Percentiles rank a stretch among this genome's conserved stretches.
These are phyloP conservation scores for Heliconius cydno DNA, from an alignment of 2,888 invertebrate genomes.

Conservation along the genomic window DNA sequence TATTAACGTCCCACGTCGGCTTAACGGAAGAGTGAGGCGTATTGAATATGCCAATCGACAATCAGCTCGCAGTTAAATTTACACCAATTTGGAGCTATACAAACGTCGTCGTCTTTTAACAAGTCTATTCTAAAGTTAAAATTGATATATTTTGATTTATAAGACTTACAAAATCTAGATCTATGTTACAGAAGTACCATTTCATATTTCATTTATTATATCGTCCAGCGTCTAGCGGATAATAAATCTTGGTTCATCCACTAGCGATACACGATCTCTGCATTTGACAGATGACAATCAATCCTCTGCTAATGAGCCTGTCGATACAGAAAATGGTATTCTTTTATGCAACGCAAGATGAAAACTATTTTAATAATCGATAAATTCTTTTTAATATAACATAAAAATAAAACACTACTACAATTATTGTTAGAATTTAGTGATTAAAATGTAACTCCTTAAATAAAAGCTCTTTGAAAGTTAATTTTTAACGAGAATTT, in stretches of 20 bases:
- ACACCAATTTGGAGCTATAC: slow-evolving; percentile 46
- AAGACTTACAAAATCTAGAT: not conserved
- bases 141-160: not conserved
- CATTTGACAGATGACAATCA: slow-evolving; percentile 37
- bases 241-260: slow-evolving; percentile 25
- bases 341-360: slow-evolving; percentile 3
- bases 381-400: not conserved
- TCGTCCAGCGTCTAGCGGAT: slow-evolving; percentile 16
- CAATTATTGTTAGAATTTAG: not conserved
- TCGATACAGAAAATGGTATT: slow-evolving; percentile 28
- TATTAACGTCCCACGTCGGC: slow-evolving; percentile 69
- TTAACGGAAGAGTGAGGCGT: slow-evolving; percentile 58
- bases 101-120: not conserved
- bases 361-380: slow-evolving; percentile 3
- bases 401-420: not conserved
- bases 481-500: not conserved
- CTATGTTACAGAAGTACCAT: not conserved
- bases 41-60: slow-evolving; percentile 61
- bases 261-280: slow-evolving; percentile 27
- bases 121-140: not conserved
- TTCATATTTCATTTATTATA: slow-evolving; percentile 22
- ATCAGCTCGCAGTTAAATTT: slow-evolving; percentile 68
- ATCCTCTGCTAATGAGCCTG: slow-evolving; percentile 33
- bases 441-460: not conserved
- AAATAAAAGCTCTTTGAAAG: not conserved